Evolutionary conservation across 2,113 vertebrate genomes (phyloP).

Genomic region (Podocnemis expansa): DNA sequence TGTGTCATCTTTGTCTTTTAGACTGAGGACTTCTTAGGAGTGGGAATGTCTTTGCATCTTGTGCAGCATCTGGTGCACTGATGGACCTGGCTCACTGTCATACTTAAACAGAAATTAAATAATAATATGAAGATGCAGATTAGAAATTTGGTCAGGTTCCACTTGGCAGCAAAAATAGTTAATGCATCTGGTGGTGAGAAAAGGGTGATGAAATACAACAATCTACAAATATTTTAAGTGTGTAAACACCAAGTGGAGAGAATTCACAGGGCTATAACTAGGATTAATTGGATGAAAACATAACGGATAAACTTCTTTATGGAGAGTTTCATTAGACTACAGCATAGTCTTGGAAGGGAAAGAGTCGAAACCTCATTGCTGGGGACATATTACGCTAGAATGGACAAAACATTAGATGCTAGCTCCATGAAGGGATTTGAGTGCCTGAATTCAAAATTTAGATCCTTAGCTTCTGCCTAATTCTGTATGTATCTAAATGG

Average conservation of each 20-base stretch:
- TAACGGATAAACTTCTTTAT: neutral
- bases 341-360: conserved; percentile 46
- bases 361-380: neutral
- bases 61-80: conserved; percentile 23
- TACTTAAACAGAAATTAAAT: conserved; percentile 59
- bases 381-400: too few relatives aligned
- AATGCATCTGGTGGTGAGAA: conserved; percentile 27
- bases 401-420: too few relatives aligned
- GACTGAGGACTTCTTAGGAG: neutral
- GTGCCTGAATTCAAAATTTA: too few relatives aligned
- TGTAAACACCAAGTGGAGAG: conserved; percentile 50
- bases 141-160: conserved; percentile 47
- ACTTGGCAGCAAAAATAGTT: conserved; percentile 38
- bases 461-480: too few relatives aligned
- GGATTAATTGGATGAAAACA: conserved; percentile 43
- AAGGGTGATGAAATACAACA: neutral
- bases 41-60: neutral
- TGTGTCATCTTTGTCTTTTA: neutral
- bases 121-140: conserved; percentile 59
- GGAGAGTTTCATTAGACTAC: conserved; percentile 43
- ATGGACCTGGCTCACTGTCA: conserved; percentile 36
- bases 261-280: conserved; percentile 47
- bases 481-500: too few relatives aligned
- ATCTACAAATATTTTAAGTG: conserved; percentile 48
- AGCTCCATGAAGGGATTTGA: too few relatives aligned